A percentile compares a stretch with the other conserved stretches of the same genome.
phyloP scores from a whole-genome alignment of 2,888 invertebrate genomes.

The Stenichneumon culpator region DNA sequence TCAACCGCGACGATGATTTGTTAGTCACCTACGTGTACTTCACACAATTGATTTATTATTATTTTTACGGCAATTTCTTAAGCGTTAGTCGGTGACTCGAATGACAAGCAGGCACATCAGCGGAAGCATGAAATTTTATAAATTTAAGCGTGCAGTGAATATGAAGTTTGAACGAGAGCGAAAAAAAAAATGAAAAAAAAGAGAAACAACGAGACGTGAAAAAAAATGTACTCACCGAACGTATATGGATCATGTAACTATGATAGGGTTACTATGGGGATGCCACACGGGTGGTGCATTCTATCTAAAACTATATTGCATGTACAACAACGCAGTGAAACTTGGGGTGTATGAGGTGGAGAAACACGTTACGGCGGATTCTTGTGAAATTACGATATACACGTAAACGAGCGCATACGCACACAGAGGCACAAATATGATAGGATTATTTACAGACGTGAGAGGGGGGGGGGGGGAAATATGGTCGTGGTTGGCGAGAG shows the following conservation, averaged over 20 bases:
- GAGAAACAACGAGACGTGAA: slow-evolving; percentile 65
- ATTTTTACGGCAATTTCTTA: slow-evolving; percentile 30
- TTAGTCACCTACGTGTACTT: slow-evolving; percentile 17
- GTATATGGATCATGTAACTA: slow-evolving; percentile 77
- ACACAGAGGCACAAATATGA: slow-evolving; percentile 15
- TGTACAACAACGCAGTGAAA: slow-evolving; percentile 72
- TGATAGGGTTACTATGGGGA: slow-evolving; percentile 78
- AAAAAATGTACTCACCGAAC: slow-evolving; percentile 83
- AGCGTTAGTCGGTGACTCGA: slow-evolving; percentile 59
- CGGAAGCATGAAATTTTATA: slow-evolving; percentile 55
- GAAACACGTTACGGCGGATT: slow-evolving; percentile 15
- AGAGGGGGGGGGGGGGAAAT: slow-evolving; percentile 19
- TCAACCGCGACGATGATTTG: slow-evolving; percentile 33
- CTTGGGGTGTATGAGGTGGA: background rate
- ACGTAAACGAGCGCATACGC: slow-evolving; percentile 38
- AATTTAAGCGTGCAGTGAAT: slow-evolving; percentile 50
- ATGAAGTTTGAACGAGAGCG: slow-evolving; percentile 16
- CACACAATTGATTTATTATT: background rate
- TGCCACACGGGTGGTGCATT: slow-evolving; percentile 77
- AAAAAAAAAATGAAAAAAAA: slow-evolving; percentile 24
- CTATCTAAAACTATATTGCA: slow-evolving; percentile 62
- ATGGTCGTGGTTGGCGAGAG: slow-evolving; percentile 17
- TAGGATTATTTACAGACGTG: slow-evolving; percentile 51
- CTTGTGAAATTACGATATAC: slow-evolving; percentile 3
- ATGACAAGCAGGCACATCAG: slow-evolving; percentile 58